Evolutionary conservation across 92 coral and sea anemone species (phyloP).

Genomic region (Desmophyllum pertusum): DNA sequence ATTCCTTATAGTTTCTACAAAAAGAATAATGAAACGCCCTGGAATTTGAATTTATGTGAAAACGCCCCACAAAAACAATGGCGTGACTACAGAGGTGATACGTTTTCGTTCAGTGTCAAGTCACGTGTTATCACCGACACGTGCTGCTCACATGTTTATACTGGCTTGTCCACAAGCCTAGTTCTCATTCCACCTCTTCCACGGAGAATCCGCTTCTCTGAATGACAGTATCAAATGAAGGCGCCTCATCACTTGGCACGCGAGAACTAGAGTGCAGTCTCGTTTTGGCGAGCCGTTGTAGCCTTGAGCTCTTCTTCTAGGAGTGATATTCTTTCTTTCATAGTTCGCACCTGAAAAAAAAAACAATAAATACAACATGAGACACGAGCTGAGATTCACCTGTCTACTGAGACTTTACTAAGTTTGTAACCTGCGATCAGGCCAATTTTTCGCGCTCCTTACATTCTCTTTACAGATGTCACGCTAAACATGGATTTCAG

Average conservation of each 20-base stretch:
- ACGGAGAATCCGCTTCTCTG: background rate
- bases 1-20: background rate
- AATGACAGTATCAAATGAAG: background rate
- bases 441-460: too few relatives aligned
- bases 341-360: conserved; percentile 68
- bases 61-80: background rate
- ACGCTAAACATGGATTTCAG: too few relatives aligned
- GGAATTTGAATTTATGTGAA: background rate
- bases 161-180: background rate
- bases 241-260: background rate
- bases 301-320: conserved; percentile 76
- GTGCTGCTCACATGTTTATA: background rate
- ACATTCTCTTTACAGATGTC: too few relatives aligned
- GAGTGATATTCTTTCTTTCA: conserved; percentile 78
- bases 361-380: background rate
- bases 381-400: too few relatives aligned
- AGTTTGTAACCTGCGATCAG: too few relatives aligned
- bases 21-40: background rate
- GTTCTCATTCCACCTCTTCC: background rate
- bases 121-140: background rate
- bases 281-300: conserved; percentile 71
- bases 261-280: conserved; percentile 70
- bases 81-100: background rate
- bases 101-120: background rate
- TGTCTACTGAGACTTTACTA: too few relatives aligned